phyloP scores from a whole-genome alignment of 2,797 vertebrate species.

The Kryptopterus vitreolus region DNA sequence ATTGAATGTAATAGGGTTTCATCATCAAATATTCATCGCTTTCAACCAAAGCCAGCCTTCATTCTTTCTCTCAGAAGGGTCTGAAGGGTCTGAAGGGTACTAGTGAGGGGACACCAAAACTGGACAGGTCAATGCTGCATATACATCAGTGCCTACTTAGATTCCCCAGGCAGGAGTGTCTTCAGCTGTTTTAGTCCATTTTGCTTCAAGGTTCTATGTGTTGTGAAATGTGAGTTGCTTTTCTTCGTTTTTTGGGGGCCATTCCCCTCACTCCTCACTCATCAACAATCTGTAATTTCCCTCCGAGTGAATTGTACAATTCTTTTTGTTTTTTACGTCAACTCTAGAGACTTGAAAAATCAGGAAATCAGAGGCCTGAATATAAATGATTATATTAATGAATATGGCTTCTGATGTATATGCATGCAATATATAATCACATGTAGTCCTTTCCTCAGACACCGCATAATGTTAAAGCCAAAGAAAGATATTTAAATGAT shows the following conservation, averaged over 20 bases:
- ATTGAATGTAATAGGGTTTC: too few relatives aligned
- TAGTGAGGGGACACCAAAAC: neutral
- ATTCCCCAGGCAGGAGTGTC: conserved; percentile 3
- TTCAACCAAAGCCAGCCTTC: neutral
- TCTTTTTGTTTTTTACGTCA: neutral
- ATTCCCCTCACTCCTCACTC: neutral
- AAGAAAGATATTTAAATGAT: neutral
- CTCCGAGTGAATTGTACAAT: neutral
- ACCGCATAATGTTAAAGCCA: neutral
- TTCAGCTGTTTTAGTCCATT: neutral
- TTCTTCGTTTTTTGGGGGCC: neutral
- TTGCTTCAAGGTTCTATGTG: neutral
- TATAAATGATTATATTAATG: neutral
- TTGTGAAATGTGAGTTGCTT: neutral
- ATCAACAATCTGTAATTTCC: neutral
- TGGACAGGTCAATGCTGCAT: neutral
- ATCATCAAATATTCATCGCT: too few relatives aligned
- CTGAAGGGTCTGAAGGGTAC: neutral
- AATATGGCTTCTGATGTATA: neutral
- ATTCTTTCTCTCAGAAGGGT: too few relatives aligned
- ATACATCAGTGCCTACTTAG: neutral
- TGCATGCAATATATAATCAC: neutral
- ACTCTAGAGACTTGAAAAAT: neutral
- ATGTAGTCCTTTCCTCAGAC: neutral
- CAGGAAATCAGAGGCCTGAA: neutral